Base-by-base conservation (phyloP, 2,797 vertebrate species). In the Sebastolobus alascanus region DNA sequence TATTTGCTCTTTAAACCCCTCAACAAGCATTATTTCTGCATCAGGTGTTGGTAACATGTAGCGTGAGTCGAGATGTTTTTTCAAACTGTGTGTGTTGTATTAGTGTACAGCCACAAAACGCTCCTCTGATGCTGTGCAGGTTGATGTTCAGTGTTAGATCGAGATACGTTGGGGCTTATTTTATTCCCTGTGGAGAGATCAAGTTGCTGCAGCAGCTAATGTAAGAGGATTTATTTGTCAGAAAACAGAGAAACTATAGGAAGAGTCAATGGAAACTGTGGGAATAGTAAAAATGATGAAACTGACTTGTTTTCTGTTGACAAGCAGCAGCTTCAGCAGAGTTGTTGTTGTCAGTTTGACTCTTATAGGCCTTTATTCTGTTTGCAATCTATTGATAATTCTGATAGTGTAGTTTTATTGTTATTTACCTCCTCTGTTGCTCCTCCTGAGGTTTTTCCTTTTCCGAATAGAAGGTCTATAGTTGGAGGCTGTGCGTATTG, bases 161-260 rank as follows among this genome's bases (percentile, higher is more conserved):
- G 25, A 25, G 25, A 25, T 25, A 25, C 25, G 25, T 4, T 31
- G 38, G 13, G 54, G 4, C 16, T 10, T 46, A 46, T 66, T 82
- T 67, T 58, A 64, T 65, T 79, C 82, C 50, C 84, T 29, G 73
- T 72, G 61, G 73, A 84, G 72, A 54, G 66, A 83, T 73, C 25
- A 10, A 61, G 74, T 71, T 8, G 54, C 18, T 43, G 76, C 73
- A 67, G 79, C 54, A 37, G 38, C 27, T 75, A 72, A 66, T 72
- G 65, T 71, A 61, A 80, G 22, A 69, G 77, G 59, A 78, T 75
- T 67, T 56, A 78, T 75, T 67, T 56, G 18, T 20, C 71, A 46
- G 13, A 35, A 35, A 35, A 60, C 61, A 6, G 25, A 25, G 22
- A 77, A 59, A 43, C 43, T n/a, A 59, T 31, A 65, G 37, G 59